phyloP scores from a whole-genome alignment of 2,797 vertebrate genomes.

The Phataginus tricuspis region DNA sequence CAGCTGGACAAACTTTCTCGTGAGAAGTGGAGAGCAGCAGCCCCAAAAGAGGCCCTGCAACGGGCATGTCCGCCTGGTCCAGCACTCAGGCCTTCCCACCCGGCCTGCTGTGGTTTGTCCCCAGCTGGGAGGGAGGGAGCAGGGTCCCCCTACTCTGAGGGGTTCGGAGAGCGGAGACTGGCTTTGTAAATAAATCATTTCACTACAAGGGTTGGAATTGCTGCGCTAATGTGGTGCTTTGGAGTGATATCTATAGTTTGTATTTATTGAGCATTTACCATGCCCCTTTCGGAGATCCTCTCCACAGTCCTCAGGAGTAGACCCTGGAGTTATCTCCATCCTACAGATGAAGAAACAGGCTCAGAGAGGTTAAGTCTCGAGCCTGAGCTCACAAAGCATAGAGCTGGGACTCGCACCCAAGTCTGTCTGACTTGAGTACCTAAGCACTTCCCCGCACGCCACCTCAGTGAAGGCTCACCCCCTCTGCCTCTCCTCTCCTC shows the following conservation, averaged over 20 bases:
- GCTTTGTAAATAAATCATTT: conserved; percentile 56
- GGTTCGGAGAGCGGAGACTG: background rate
- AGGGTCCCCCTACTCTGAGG: background rate
- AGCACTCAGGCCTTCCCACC: background rate
- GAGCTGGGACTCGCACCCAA: background rate
- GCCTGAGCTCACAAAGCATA: background rate
- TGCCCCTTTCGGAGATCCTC: background rate
- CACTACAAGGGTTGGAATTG: background rate
- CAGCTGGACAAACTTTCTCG: background rate
- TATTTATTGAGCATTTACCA: background rate
- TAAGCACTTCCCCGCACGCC: accelerated
- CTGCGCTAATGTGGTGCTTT: background rate
- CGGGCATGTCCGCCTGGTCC: background rate
- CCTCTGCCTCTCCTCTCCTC: background rate
- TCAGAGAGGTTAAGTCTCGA: background rate
- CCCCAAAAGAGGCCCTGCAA: background rate
- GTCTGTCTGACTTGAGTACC: background rate
- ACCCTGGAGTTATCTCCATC: background rate
- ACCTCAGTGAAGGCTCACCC: background rate
- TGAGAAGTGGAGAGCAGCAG: too few relatives aligned
- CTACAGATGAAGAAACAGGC: background rate
- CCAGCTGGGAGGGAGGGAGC: background rate
- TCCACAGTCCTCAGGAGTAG: background rate
- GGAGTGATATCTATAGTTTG: background rate
- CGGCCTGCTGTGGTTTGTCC: background rate